Evolutionary conservation across 2,113 vertebrate genomes (phyloP).

Genomic region (Chaetura pelagica): DNA sequence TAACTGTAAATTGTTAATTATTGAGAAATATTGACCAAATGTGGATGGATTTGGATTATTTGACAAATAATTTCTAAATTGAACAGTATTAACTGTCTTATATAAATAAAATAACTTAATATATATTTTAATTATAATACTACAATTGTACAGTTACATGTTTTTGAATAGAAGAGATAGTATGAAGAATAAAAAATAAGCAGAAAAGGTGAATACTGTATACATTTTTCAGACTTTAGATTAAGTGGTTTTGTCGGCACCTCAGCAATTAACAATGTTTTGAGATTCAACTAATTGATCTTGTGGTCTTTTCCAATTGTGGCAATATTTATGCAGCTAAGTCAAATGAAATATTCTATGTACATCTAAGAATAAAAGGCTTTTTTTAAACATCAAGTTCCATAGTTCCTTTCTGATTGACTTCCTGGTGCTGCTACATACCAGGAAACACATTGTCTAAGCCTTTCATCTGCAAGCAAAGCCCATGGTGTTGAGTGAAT

Average conservation of each 20-base stretch:
- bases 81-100: background rate
- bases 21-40: background rate
- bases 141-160: background rate
- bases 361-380: background rate
- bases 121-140: background rate
- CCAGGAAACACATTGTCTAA: background rate
- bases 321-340: background rate
- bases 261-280: background rate
- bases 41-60: background rate
- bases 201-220: background rate
- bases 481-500: background rate
- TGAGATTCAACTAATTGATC: background rate
- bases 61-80: background rate
- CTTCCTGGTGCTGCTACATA: background rate
- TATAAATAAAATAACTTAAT: background rate
- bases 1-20: background rate
- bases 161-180: background rate
- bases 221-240: background rate
- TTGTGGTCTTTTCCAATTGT: background rate
- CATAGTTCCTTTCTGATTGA: background rate
- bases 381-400: background rate
- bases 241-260: background rate
- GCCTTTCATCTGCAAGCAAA: background rate
- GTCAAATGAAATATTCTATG: background rate
- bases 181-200: background rate